phyloP scores from a whole-genome alignment of 2,797 vertebrate genomes.

The Chanos chanos region DNA sequence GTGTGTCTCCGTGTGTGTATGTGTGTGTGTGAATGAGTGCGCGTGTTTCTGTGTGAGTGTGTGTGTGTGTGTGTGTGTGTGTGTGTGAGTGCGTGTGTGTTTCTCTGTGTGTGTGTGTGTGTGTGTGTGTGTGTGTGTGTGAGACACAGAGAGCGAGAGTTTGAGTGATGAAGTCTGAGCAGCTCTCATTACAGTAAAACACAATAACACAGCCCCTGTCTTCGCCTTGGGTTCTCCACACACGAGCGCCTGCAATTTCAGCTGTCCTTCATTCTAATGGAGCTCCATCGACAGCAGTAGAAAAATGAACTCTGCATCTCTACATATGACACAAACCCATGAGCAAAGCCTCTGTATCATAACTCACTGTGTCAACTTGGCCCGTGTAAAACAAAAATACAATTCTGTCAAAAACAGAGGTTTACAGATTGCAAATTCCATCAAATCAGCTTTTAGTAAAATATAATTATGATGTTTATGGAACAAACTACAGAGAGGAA shows the following conservation, averaged over 20 bases:
- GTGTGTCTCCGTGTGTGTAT: conserved; percentile 2
- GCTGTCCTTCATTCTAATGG: conserved; percentile 34
- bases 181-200: conserved; percentile 37
- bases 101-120: background rate
- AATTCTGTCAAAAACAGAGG: background rate
- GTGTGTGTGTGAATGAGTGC: too few species aligned
- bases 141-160: background rate
- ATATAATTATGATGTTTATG: too few species aligned
- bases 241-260: conserved; percentile 18
- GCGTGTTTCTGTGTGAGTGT: conserved; percentile 12
- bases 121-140: background rate
- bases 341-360: background rate
- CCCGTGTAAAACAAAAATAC: conserved; percentile 1
- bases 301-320: conserved; percentile 25
- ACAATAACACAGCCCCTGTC: conserved; percentile 25
- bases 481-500: too few species aligned
- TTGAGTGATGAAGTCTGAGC: conserved; percentile 34
- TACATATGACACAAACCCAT: conserved; percentile 3
- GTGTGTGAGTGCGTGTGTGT: background rate
- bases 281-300: conserved; percentile 10
- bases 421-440: too few species aligned
- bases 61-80: background rate
- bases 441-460: too few species aligned
- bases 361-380: background rate
- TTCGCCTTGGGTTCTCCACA: conserved; percentile 18